Evolutionary conservation across 2,888 invertebrate species (phyloP).

Genomic region (Athrips mouffetella): DNA sequence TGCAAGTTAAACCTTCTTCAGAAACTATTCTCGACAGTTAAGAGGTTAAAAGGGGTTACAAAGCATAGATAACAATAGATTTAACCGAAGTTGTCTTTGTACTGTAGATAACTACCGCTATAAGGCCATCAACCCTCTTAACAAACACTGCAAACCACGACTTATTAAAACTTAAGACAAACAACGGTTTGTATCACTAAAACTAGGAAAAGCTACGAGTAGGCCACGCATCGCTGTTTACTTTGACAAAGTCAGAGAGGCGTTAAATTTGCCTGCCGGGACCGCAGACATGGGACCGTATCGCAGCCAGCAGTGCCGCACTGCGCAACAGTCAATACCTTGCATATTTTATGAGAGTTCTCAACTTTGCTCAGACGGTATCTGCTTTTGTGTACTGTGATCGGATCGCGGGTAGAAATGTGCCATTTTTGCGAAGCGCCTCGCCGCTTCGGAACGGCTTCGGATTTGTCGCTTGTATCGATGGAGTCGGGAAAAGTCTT

Average conservation of each 20-base stretch:
- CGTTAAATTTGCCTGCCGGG: constrained; percentile 43
- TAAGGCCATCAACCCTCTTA: not conserved
- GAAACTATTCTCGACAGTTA: not conserved
- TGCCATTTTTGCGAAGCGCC: constrained; percentile 11
- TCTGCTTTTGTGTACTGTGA: constrained; percentile 21
- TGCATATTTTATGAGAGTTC: constrained; percentile 72
- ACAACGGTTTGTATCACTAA: constrained; percentile 35
- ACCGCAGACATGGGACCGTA: constrained; percentile 46
- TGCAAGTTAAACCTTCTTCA: not conserved
- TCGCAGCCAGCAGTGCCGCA: constrained; percentile 56
- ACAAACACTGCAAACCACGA: not conserved
- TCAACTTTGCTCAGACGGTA: constrained; percentile 32
- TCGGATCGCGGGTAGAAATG: constrained; percentile 17
- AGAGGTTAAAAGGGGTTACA: not conserved
- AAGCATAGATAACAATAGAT: not conserved
- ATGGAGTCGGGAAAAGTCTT: not conserved
- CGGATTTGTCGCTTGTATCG: constrained; percentile 13
- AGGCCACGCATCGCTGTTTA: constrained; percentile 53
- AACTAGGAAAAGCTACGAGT: constrained; percentile 47
- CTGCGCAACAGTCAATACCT: constrained; percentile 60
- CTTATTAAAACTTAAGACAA: constrained; percentile 36
- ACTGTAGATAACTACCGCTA: not conserved
- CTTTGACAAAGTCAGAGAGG: constrained; percentile 55
- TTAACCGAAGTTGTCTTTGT: not conserved
- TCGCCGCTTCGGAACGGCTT: not conserved